Percentiles rank a stretch among this genome's conserved stretches.
Evolutionary conservation across 2,888 invertebrate genomes (phyloP).

Genomic region (Drosophila merina): DNA sequence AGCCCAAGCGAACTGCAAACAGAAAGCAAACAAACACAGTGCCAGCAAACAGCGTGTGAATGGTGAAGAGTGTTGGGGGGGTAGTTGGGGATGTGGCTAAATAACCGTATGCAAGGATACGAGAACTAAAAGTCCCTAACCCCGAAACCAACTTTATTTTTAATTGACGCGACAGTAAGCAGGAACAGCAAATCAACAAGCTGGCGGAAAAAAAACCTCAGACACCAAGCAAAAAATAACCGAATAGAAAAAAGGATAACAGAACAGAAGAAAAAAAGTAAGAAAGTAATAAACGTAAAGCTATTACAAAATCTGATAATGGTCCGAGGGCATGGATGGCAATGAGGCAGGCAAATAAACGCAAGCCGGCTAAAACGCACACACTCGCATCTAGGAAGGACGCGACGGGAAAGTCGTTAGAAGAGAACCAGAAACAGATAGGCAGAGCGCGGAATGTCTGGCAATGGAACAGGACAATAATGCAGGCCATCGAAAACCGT

Average conservation of each 20-base stretch:
- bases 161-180: slow-evolving; percentile 67
- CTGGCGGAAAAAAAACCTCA: background rate
- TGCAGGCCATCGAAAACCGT: slow-evolving; percentile 43
- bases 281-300: slow-evolving; percentile 81
- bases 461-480: slow-evolving; percentile 61
- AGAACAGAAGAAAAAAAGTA: slow-evolving; percentile 57
- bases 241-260: slow-evolving; percentile 27
- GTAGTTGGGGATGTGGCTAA: slow-evolving; percentile 31
- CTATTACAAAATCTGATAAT: slow-evolving; percentile 82
- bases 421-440: slow-evolving; percentile 19
- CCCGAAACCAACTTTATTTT: slow-evolving; percentile 52
- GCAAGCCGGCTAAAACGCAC: slow-evolving; percentile 64
- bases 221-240: background rate
- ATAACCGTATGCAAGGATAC: slow-evolving; percentile 20
- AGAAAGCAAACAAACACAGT: slow-evolving; percentile 54
- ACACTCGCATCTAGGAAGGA: slow-evolving; percentile 5
- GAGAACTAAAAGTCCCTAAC: slow-evolving; percentile 41
- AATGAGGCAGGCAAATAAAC: slow-evolving; percentile 58
- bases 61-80: background rate
- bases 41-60: slow-evolving; percentile 20
- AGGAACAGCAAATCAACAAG: slow-evolving; percentile 69
- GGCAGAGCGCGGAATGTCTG: slow-evolving; percentile 52
- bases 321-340: slow-evolving; percentile 70
- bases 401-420: slow-evolving; percentile 31
- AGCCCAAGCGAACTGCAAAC: slow-evolving; percentile 69